A percentile compares a stretch with the other conserved stretches of the same genome.
Conservation (phyloP, 92 coral and sea anemone genomes). For the Pocillopora meandrina region DNA sequence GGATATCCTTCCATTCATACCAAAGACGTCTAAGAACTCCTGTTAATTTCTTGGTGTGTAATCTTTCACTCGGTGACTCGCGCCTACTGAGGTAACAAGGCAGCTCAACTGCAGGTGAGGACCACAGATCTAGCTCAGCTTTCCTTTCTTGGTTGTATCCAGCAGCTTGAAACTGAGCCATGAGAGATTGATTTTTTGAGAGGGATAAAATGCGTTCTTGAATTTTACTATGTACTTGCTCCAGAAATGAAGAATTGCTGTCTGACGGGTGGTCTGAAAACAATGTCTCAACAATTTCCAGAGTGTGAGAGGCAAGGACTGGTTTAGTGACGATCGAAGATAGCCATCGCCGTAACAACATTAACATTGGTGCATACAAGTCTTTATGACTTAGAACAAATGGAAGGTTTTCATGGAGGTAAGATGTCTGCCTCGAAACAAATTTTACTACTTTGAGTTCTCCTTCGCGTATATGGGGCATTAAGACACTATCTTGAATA, state of each 20-base stretch:
- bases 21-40: slow-evolving; percentile 39
- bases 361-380: slow-evolving; percentile 17
- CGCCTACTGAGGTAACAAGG: slow-evolving; percentile 37
- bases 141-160: slow-evolving; percentile 55
- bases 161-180: slow-evolving; percentile 59
- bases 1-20: slow-evolving; percentile 55
- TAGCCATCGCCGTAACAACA: slow-evolving; percentile 27
- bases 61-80: not conserved
- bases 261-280: slow-evolving; percentile 11
- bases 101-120: slow-evolving; percentile 45
- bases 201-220: slow-evolving; percentile 39
- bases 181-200: slow-evolving; percentile 51
- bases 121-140: slow-evolving; percentile 52
- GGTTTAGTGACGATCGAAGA: slow-evolving; percentile 7
- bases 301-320: slow-evolving; percentile 12
- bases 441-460: not conserved
- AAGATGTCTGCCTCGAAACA: slow-evolving; percentile 10
- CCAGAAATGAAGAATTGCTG: not conserved
- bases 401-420: slow-evolving; percentile 31
- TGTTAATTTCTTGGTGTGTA: slow-evolving; percentile 15
- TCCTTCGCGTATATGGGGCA: not conserved
- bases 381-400: not conserved
- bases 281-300: not conserved
- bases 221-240: not conserved
- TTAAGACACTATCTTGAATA: not conserved